Evolutionary conservation across 2,888 invertebrate species (phyloP), one percentile per base, ranked within the genome.

Genomic region (Erannis defoliaria): DNA sequence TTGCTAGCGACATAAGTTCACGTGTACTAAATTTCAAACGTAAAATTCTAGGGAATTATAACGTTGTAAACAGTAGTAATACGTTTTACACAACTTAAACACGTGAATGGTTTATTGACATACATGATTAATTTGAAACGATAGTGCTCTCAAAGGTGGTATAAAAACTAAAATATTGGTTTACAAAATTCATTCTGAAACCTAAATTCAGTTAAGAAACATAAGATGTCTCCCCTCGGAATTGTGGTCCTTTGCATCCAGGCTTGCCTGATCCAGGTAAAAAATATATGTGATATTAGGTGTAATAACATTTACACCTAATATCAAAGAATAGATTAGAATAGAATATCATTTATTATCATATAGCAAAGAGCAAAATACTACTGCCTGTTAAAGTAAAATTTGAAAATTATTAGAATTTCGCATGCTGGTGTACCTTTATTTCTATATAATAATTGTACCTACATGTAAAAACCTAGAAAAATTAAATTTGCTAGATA

Each of bases 161-260:
- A 38, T 38, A 38, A 38, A 38, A 38, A 19, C 18, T 10, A 38
- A 38, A 38, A n/a, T 10, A 6, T 2, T 9, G 14, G 3, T 10
- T 18, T 18, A 10, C 10, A 12, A 18, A 18, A 38, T 18, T 14
- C 18, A 38, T 38, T 38, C 38, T 19, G 19, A 10, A 18, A 38
- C 2, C n/a, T 1, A 6, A 5, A 21, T 21, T 21, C 42, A 21
- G 42, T 21, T 42, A 18, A 42, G 12, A 21, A n/a, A 21, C 42
- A 21, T 10, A 38, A 18, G 14, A 53, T 54, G 54, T 12, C 18
- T 23, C 14, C 67, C 55, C 62, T 68, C 38, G 62, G 67, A 21
- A 10, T 70, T 35, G 40, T 75, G 12, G 50, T 74, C 21, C 56
- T 74, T 54, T 73, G 72, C 68, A 56, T 71, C 46, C 70, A 70